phyloP scores from a whole-genome alignment of 2,888 invertebrate species.

The Clitarchus hookeri region DNA sequence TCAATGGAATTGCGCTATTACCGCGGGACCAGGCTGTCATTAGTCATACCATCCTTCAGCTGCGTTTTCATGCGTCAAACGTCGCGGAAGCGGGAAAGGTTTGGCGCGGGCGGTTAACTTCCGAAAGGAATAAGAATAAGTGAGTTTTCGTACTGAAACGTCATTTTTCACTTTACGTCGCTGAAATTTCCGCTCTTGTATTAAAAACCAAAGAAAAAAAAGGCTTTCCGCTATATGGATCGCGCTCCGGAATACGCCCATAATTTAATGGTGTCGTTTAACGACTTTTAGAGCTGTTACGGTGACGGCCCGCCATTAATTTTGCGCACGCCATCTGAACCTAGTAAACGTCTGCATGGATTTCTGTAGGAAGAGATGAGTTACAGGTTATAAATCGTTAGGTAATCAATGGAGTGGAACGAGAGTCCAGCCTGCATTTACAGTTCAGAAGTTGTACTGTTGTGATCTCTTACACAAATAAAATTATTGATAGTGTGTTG shows the following conservation, averaged over 20 bases:
- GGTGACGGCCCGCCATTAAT: background rate
- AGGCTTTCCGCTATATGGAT: background rate
- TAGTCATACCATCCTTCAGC: background rate
- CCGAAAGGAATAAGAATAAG: background rate
- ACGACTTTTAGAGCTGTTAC: background rate
- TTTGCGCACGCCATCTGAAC: background rate
- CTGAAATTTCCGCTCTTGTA: background rate
- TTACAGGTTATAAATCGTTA: too few relatives aligned
- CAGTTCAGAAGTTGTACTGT: too few relatives aligned
- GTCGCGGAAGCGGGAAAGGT: background rate
- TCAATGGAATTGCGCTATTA: background rate
- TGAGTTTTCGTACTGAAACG: background rate
- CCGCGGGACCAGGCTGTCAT: background rate
- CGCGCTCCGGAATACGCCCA: background rate
- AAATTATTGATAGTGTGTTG: too few relatives aligned
- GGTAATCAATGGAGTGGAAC: too few relatives aligned
- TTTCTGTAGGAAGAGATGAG: too few relatives aligned
- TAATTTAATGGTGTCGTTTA: background rate
- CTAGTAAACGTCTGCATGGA: background rate
- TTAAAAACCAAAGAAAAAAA: background rate
- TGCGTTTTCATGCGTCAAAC: background rate
- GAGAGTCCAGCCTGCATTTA: too few relatives aligned
- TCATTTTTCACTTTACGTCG: background rate
- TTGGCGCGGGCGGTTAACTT: background rate
- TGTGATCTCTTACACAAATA: too few relatives aligned